Conservation (phyloP, 2,797 vertebrate genomes). For the Eptatretus atami region DNA sequence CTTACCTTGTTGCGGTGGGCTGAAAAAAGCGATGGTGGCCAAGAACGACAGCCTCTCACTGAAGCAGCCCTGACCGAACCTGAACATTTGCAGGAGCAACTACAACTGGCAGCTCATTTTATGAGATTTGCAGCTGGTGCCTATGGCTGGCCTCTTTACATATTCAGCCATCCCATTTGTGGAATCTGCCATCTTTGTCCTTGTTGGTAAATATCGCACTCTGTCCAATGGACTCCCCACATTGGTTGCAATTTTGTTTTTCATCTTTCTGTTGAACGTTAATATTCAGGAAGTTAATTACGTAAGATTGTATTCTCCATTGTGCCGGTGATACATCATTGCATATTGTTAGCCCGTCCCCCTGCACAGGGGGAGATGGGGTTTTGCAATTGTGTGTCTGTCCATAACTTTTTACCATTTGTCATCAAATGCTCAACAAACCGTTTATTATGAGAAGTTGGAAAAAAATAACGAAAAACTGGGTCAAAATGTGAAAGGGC, state of each 20-base stretch:
- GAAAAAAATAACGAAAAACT: no score
- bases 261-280: no score
- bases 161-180: slow-evolving; percentile 42
- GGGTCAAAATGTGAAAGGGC: no score
- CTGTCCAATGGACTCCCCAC: no score
- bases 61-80: slow-evolving; percentile 3
- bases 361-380: no score
- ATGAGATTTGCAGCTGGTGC: slow-evolving; percentile 65
- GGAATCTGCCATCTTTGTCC: slow-evolving; percentile 44
- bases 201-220: slow-evolving; percentile 14
- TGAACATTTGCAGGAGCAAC: slow-evolving; percentile 33
- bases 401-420: not conserved
- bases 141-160: slow-evolving; percentile 69
- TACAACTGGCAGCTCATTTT: slow-evolving; percentile 48
- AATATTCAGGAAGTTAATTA: no score
- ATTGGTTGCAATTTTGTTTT: no score
- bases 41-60: slow-evolving; percentile 13
- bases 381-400: not conserved
- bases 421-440: not conserved
- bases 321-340: no score
- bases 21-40: slow-evolving; percentile 64
- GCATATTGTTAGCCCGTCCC: no score
- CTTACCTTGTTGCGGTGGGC: slow-evolving; percentile 41
- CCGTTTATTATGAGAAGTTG: no score
- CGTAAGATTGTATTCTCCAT: no score